phyloP scores from a whole-genome alignment of 2,113 vertebrate genomes.

The Coryphaenoides rupestris region DNA sequence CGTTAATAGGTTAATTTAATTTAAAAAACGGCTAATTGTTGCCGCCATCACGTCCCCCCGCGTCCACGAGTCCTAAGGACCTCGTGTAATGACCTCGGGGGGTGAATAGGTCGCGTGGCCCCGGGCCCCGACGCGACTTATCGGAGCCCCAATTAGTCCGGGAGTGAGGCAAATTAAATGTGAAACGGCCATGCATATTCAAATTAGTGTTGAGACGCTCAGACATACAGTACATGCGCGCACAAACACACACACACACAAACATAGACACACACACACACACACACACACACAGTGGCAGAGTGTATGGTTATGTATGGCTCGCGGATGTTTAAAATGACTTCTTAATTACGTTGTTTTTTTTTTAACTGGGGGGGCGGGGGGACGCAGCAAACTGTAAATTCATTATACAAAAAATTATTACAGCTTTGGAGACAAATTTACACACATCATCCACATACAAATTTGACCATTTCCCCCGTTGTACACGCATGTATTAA shows the following conservation, averaged over 20 bases:
- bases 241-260: slow-evolving; percentile 34
- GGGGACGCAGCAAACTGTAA: slow-evolving; percentile 29
- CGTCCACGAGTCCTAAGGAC: slow-evolving; percentile 29
- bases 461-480: slow-evolving; percentile 10
- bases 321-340: slow-evolving; percentile 46
- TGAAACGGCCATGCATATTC: slow-evolving; percentile 66
- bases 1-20: slow-evolving; percentile 54
- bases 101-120: slow-evolving; percentile 41
- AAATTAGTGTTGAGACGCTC: slow-evolving; percentile 55
- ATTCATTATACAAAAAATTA: slow-evolving; percentile 32
- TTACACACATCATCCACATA: slow-evolving; percentile 14
- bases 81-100: slow-evolving; percentile 44
- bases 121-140: slow-evolving; percentile 51
- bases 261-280: slow-evolving; percentile 16
- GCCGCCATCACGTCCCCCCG: slow-evolving; percentile 27
- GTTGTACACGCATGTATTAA: slow-evolving; percentile 2
- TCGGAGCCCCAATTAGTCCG: slow-evolving; percentile 66
- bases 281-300: neutral
- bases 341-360: slow-evolving; percentile 42
- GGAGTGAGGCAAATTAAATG: slow-evolving; percentile 58
- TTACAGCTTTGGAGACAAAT: slow-evolving; percentile 29
- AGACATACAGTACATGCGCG: slow-evolving; percentile 6
- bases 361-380: slow-evolving; percentile 40
- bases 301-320: slow-evolving; percentile 35
- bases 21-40: slow-evolving; percentile 35